Percentiles rank a stretch among this genome's conserved stretches.
phyloP scores from a whole-genome alignment of 1,140 invertebrate species.

The Ceratina japonica region DNA sequence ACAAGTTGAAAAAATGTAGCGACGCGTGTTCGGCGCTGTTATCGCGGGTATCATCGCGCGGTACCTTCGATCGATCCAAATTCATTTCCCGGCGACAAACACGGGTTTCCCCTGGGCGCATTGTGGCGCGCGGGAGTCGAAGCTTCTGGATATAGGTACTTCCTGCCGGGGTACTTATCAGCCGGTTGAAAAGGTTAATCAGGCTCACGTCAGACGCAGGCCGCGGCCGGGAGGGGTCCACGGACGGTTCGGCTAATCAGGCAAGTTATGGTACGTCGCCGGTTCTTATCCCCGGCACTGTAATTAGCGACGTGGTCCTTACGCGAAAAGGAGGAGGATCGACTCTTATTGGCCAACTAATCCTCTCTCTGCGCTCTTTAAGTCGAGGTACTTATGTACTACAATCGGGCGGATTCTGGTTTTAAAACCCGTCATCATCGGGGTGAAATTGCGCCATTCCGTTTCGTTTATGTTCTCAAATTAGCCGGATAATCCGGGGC shows the following conservation, averaged over 20 bases:
- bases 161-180: not conserved
- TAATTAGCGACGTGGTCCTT: conserved; percentile 19
- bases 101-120: too few species aligned
- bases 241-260: conserved; percentile 9
- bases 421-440: conserved; percentile 22
- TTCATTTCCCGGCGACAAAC: too few species aligned
- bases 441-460: conserved; percentile 2
- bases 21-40: not conserved
- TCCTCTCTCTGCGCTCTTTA: not conserved
- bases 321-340: not conserved
- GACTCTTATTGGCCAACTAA: not conserved
- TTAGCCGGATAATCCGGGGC: conserved; percentile 22
- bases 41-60: not conserved
- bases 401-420: conserved; percentile 4
- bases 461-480: conserved; percentile 37
- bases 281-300: conserved; percentile 14
- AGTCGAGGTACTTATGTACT: not conserved
- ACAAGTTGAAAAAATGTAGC: too few species aligned
- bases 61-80: too few species aligned
- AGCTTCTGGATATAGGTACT: not conserved
- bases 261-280: conserved; percentile 5
- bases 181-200: conserved; percentile 30
- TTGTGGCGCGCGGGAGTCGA: not conserved
- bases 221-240: not conserved
- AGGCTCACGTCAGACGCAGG: conserved; percentile 19